Conservation (phyloP, 1,140 invertebrate genomes). For the Magallana ariakensis region DNA sequence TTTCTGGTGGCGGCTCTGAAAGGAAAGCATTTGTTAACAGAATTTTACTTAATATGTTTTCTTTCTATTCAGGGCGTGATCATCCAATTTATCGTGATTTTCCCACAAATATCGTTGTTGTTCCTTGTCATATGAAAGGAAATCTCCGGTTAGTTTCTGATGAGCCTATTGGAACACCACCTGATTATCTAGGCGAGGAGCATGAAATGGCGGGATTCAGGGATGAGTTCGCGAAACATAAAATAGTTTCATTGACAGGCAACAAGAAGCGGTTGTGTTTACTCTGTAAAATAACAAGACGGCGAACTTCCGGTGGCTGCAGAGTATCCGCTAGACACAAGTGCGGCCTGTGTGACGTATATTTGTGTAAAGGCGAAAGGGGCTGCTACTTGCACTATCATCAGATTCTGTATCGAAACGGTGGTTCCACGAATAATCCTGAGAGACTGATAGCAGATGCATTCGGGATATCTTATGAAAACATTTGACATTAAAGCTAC, state of each 20-base stretch:
- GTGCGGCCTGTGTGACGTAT: slow-evolving; percentile 11
- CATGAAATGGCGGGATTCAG: neutral
- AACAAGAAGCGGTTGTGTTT: slow-evolving; percentile 12
- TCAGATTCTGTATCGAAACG: slow-evolving; percentile 8
- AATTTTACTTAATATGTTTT: neutral
- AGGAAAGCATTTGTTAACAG: too few relatives aligned
- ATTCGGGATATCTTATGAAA: neutral
- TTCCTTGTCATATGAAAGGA: neutral
- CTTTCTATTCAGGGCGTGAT: slow-evolving; percentile 17
- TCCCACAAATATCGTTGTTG: slow-evolving; percentile 4
- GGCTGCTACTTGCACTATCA: slow-evolving; percentile 17
- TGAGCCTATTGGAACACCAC: slow-evolving; percentile 9
- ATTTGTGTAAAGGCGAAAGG: slow-evolving; percentile 10
- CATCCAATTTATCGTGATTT: neutral
- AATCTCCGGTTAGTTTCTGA: neutral
- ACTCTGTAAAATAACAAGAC: neutral
- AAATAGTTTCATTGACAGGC: neutral
- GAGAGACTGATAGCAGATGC: neutral
- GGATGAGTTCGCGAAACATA: neutral
- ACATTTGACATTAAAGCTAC: neutral
- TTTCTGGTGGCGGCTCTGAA: neutral
- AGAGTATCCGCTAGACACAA: slow-evolving; percentile 18
- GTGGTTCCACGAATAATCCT: neutral
- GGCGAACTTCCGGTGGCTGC: neutral
- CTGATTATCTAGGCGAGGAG: neutral